phyloP scores from a whole-genome alignment of 2,113 vertebrate genomes.

The Phrynosoma blainvillii region DNA sequence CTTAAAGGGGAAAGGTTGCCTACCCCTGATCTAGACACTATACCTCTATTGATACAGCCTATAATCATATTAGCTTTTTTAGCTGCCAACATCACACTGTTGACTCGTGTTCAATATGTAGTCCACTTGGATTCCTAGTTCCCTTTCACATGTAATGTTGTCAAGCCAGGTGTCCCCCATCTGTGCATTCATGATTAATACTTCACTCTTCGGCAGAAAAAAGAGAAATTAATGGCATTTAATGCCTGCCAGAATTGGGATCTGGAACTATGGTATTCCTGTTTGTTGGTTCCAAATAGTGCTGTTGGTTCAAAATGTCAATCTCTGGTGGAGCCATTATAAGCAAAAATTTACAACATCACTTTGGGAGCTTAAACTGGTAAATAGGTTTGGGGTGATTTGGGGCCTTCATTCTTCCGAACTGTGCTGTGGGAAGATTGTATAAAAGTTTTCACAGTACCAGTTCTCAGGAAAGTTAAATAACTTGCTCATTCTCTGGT shows the following conservation, averaged over 20 bases:
- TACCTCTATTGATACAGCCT: too few species aligned
- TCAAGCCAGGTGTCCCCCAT: too few species aligned
- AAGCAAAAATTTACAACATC: not conserved
- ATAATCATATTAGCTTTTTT: too few species aligned
- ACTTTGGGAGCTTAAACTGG: conserved; percentile 1
- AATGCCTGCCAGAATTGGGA: not conserved
- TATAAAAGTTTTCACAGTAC: conserved; percentile 40
- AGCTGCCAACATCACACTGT: too few species aligned
- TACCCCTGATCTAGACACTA: too few species aligned
- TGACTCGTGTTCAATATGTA: too few species aligned
- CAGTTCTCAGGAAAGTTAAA: conserved; percentile 50
- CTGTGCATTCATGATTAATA: too few species aligned
- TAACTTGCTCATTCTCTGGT: conserved; percentile 42
- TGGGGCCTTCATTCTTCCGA: not conserved
- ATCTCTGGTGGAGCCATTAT: not conserved
- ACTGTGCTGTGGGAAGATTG: conserved; percentile 42
- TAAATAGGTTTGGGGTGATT: conserved; percentile 44
- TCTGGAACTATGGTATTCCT: not conserved
- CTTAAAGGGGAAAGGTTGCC: too few species aligned
- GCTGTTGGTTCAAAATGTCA: not conserved
- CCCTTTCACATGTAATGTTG: too few species aligned
- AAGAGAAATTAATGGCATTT: not conserved
- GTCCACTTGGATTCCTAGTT: too few species aligned
- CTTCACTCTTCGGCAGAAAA: too few species aligned
- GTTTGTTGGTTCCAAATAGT: not conserved